Evolutionary conservation across 1,140 invertebrate genomes (phyloP).

Genomic region (Saccostrea cuccullata): DNA sequence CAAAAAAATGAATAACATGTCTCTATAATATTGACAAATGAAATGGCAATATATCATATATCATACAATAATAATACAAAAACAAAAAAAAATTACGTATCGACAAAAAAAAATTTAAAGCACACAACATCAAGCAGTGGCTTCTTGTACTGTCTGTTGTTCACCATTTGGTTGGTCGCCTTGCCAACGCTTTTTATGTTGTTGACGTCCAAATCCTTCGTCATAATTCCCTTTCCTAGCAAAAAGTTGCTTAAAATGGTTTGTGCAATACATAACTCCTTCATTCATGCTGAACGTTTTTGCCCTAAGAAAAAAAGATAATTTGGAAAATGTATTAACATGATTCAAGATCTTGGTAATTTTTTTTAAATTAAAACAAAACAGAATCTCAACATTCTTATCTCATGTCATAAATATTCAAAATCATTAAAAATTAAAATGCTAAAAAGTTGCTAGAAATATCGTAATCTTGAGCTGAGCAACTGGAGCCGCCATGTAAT

Average conservation of each 20-base stretch:
- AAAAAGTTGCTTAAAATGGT: constrained; percentile 90
- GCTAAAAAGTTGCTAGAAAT: too few species aligned
- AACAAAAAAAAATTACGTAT: constrained; percentile 28
- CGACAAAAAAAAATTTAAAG: constrained; percentile 12
- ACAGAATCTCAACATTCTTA: too few species aligned
- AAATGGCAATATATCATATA: constrained; percentile 6
- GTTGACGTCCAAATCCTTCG: constrained; percentile 84
- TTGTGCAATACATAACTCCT: constrained; percentile 87
- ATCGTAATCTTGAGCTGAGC: too few species aligned
- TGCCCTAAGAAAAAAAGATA: constrained; percentile 81
- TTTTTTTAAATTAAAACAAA: not conserved
- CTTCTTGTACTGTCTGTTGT: constrained; percentile 8
- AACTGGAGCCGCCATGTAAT: not conserved
- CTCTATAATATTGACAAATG: constrained; percentile 6
- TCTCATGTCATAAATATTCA: too few species aligned
- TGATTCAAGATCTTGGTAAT: not conserved
- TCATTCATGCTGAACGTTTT: constrained; percentile 88
- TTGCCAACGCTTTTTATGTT: constrained; percentile 79
- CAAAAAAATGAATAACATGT: not conserved
- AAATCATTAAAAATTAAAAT: too few species aligned
- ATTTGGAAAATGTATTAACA: not conserved
- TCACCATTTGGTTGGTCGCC: constrained; percentile 56
- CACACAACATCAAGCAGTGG: constrained; percentile 18
- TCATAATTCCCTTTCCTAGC: constrained; percentile 92
- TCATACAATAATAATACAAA: constrained; percentile 3